Conservation (phyloP, 2,888 invertebrate genomes). For the Tiliacea citrago region DNA sequence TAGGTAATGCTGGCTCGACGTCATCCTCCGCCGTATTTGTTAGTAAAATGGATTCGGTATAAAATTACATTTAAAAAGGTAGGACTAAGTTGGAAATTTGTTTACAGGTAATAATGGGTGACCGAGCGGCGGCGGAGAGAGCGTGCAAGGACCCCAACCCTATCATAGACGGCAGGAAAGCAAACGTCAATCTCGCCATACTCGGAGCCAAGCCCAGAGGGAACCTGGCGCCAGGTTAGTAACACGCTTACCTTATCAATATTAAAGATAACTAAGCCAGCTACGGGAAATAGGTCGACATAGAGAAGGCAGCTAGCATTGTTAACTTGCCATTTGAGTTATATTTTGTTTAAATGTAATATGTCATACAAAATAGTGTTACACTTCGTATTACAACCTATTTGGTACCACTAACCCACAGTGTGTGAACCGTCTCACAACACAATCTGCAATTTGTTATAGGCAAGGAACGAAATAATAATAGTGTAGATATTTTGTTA, state of each 20-base stretch:
- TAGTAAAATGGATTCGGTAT: slow-evolving; percentile 71
- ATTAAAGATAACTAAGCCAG: slow-evolving; percentile 50
- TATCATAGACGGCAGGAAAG: slow-evolving; percentile 99
- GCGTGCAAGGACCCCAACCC: slow-evolving; percentile 99
- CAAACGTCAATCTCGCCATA: slow-evolving; percentile 99
- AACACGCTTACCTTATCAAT: slow-evolving; percentile 57
- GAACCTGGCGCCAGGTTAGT: slow-evolving; percentile 94
- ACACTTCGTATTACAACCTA: not conserved
- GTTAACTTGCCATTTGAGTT: slow-evolving; percentile 16
- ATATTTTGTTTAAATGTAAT: slow-evolving; percentile 21
- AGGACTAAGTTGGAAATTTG: slow-evolving; percentile 54
- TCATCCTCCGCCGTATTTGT: slow-evolving; percentile 74
- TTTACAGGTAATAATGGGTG: slow-evolving; percentile 99
- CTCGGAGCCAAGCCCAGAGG: slow-evolving; percentile 99
- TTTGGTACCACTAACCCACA: slow-evolving; percentile 14
- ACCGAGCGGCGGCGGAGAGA: slow-evolving; percentile 97
- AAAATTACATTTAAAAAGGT: slow-evolving; percentile 28
- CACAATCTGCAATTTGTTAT: slow-evolving; percentile 1
- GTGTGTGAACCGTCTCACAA: slow-evolving; percentile 15
- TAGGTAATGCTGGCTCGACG: slow-evolving; percentile 83
- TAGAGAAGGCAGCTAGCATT: slow-evolving; percentile 24
- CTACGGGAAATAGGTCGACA: slow-evolving; percentile 52
- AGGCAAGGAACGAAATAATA: slow-evolving; percentile 23
- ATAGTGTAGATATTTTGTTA: slow-evolving; percentile 23
- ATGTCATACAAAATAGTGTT: slow-evolving; percentile 9